Conservation (phyloP, 2,888 invertebrate genomes). For the Drosophila pseudotakahashii region DNA sequence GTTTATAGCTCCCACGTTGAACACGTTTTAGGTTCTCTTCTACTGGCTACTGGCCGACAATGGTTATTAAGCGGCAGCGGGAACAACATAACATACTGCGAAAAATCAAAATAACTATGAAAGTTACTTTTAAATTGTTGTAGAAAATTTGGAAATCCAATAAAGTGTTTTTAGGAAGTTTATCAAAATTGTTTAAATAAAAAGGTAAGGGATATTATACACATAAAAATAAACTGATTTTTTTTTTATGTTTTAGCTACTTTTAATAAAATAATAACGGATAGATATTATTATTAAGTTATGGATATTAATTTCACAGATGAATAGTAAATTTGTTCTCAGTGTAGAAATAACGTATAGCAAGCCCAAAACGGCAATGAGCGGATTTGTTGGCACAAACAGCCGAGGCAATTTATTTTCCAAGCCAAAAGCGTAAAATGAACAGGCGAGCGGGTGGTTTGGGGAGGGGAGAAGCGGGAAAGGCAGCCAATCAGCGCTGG, state of each 20-base stretch:
- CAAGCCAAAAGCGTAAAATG: slow-evolving; percentile 63
- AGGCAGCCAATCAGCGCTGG: slow-evolving; percentile 42
- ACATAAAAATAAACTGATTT: too few species aligned
- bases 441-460: slow-evolving; percentile 53
- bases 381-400: slow-evolving; percentile 72
- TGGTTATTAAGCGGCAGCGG: slow-evolving; percentile 70
- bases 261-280: too few species aligned
- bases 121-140: too few species aligned
- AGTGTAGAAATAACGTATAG: slow-evolving; percentile 20
- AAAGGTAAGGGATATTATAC: too few species aligned
- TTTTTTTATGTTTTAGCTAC: too few species aligned
- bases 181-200: too few species aligned
- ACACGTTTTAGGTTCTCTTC: slow-evolving; percentile 48
- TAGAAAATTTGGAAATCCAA: too few species aligned
- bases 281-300: too few species aligned
- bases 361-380: slow-evolving; percentile 66
- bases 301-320: too few species aligned
- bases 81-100: slow-evolving; percentile 25
- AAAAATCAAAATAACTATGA: background rate
- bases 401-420: slow-evolving; percentile 73
- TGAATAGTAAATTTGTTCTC: background rate
- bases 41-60: slow-evolving; percentile 54
- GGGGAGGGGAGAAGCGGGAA: background rate
- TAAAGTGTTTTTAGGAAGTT: too few species aligned
- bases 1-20: slow-evolving; percentile 77